Base-by-base conservation (phyloP, 53 echinoderm and acorn worm genomes). In the Crossaster papposus region DNA sequence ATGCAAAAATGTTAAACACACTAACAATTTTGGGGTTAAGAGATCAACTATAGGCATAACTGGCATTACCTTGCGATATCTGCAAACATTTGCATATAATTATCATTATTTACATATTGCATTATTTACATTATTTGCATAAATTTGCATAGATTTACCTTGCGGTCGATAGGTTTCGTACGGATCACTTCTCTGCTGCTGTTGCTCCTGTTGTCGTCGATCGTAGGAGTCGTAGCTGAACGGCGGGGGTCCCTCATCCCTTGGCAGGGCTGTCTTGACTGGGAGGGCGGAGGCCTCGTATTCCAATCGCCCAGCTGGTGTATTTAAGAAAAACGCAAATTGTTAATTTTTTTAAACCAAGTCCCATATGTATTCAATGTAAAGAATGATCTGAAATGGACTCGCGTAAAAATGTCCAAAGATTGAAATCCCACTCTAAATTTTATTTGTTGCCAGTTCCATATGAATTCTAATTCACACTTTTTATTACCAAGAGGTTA, bases 151-250 rank as follows among this genome's bases (percentile, higher is more conserved):
- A 51, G 14, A 77, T 23, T n/a, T 65, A 72, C 72, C 77, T 87
- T 77, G 75, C 17, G 89, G 1, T 32, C 33, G 37, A 68, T 82
- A 63, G 65, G 63, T 74, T 31, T 88, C 26, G 37, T 91, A 65
- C 31, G 81, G 30, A 80, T 91, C 89, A 78, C 73, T 4, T 13
- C 83, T 70, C 58, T 58, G 58, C 58, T 44, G 44, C 88, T 81
- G 77, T 0, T 20, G 55, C 5, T 84, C 64, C 4, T 85, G 31
- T 77, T 37, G 76, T 28, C 81, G 88, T 24, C 89, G 72, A 24
- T 86, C 80, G 38, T 93, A 89, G 4, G 93, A 74, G 58, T 95
- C 26, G 73, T 72, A 88, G 34, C 86, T 55, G 62, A 88, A 82
- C 13, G 91, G 71, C 7, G 93, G 90, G 2, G 93, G 86, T 13